phyloP scores from a whole-genome alignment of 2,888 invertebrate genomes.

The Tortricodes alternella region DNA sequence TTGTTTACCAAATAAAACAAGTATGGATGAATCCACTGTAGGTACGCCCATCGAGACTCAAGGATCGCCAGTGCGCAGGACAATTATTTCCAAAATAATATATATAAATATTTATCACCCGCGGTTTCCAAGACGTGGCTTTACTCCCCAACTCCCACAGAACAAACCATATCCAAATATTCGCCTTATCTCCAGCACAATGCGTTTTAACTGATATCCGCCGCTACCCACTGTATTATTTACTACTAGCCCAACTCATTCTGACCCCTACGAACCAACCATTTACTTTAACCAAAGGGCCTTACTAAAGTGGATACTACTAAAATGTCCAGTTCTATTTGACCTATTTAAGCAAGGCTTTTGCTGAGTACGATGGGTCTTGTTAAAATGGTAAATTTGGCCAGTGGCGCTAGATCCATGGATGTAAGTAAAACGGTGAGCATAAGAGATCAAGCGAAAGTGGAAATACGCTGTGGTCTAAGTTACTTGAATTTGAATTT shows the following conservation, averaged over 20 bases:
- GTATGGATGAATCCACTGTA: too few species aligned
- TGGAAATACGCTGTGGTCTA: neutral
- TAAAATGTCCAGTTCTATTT: neutral
- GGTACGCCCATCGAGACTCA: too few species aligned
- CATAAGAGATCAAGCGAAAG: neutral
- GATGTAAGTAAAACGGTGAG: neutral
- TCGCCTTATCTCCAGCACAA: conserved; percentile 21
- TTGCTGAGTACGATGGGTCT: neutral
- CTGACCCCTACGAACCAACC: neutral
- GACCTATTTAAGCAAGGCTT: neutral
- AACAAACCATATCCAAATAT: conserved; percentile 26
- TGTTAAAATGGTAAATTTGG: neutral
- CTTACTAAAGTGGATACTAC: neutral
- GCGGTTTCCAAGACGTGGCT: neutral
- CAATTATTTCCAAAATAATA: neutral
- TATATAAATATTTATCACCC: neutral
- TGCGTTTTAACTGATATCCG: conserved; percentile 22
- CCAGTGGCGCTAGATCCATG: neutral
- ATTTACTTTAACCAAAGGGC: neutral
- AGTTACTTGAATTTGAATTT: neutral
- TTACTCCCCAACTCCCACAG: conserved; percentile 15
- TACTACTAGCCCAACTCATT: neutral
- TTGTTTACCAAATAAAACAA: too few species aligned
- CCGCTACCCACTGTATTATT: conserved; percentile 17
- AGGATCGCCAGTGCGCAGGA: too few species aligned